Conservation (phyloP, 2,888 invertebrate species). For the Cylloceria caligata region DNA sequence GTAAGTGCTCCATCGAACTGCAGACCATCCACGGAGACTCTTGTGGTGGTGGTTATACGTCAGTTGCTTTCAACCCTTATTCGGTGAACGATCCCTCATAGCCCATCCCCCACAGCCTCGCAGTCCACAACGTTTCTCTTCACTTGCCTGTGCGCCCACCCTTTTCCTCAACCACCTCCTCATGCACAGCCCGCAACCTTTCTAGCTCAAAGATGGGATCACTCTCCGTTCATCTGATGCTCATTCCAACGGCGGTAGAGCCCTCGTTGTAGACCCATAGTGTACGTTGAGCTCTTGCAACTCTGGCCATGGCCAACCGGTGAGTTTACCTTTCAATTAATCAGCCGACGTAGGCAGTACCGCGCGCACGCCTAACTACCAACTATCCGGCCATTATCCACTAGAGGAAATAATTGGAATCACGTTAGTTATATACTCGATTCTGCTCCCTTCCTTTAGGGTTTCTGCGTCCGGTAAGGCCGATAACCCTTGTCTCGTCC, state of each 20-base stretch:
- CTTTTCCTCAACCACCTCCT: slow-evolving; percentile 60
- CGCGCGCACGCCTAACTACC: slow-evolving; percentile 78
- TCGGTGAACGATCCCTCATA: slow-evolving; percentile 33
- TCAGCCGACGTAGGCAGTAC: slow-evolving; percentile 77
- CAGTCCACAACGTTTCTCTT: slow-evolving; percentile 63
- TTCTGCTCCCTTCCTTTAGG: slow-evolving; percentile 21
- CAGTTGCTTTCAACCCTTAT: slow-evolving; percentile 52
- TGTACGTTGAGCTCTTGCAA: slow-evolving; percentile 74
- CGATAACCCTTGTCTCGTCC: slow-evolving; percentile 53
- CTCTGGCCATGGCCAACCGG: slow-evolving; percentile 80
- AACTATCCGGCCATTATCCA: slow-evolving; percentile 82
- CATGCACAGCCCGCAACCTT: slow-evolving; percentile 50
- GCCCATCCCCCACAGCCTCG: slow-evolving; percentile 43
- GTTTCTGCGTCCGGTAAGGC: slow-evolving; percentile 55
- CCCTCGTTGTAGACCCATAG: slow-evolving; percentile 54
- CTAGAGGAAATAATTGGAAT: slow-evolving; percentile 82
- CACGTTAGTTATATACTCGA: slow-evolving; percentile 72
- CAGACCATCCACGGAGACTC: slow-evolving; percentile 7
- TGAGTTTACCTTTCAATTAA: slow-evolving; percentile 84
- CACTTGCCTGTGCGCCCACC: slow-evolving; percentile 37
- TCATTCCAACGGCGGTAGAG: slow-evolving; percentile 42
- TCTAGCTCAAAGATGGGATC: slow-evolving; percentile 58
- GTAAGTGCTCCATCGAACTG: slow-evolving; percentile 50
- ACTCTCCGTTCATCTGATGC: slow-evolving; percentile 67
- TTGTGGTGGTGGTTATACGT: slow-evolving; percentile 37